These are phyloP conservation scores for Canis aureus DNA, from an alignment of 2,113 vertebrate species.

Conservation along the genomic window DNA sequence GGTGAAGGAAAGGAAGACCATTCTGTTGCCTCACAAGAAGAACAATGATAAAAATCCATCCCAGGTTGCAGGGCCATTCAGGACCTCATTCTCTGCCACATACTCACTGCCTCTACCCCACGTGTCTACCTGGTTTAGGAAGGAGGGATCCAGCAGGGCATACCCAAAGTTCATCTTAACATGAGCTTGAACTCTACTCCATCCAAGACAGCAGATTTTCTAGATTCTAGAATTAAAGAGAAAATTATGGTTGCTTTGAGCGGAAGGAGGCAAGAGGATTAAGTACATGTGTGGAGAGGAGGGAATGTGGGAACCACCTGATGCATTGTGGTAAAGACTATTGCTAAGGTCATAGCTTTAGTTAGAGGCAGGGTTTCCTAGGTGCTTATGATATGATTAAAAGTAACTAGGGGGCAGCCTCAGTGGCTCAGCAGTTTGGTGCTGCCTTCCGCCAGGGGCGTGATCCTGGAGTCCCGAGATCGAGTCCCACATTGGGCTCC, in stretches of 20 bases:
- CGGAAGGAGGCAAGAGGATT: not conserved
- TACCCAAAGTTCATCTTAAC: not conserved
- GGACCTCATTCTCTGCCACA: not conserved
- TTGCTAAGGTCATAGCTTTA: not conserved
- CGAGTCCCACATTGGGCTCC: no score
- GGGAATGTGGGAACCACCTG: not conserved
- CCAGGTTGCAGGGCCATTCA: not conserved
- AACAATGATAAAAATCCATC: not conserved
- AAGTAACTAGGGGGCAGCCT: not conserved
- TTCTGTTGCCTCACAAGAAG: not conserved
- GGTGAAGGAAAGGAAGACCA: not conserved
- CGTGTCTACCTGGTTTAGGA: not conserved
- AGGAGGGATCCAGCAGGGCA: not conserved
- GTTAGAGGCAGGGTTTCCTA: not conserved
- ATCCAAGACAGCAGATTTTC: not conserved
- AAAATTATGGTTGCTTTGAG: not conserved
- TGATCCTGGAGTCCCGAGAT: no score
- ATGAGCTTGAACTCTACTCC: not conserved
- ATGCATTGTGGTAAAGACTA: not conserved
- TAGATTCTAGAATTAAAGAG: not conserved
- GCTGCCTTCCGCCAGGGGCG: fast-evolving
- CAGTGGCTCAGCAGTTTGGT: no score
- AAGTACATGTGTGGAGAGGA: not conserved
- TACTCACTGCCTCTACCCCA: not conserved
- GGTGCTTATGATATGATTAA: not conserved